phyloP scores from a whole-genome alignment of 1,140 invertebrate species.

The Drosophila tani region DNA sequence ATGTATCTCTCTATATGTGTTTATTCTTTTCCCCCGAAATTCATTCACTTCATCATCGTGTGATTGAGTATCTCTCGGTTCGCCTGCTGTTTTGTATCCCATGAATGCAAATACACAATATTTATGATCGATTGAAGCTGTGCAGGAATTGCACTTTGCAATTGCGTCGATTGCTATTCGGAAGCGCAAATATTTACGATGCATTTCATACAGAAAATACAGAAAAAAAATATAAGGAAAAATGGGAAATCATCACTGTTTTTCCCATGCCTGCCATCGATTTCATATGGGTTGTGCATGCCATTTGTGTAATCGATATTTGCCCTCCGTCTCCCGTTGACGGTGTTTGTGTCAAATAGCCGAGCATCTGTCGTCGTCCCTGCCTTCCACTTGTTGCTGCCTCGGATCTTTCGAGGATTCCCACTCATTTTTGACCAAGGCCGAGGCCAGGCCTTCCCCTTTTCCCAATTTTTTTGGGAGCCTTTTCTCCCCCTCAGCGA shows the following conservation, averaged over 20 bases:
- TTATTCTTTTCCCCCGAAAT: slow-evolving; percentile 10
- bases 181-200: slow-evolving; percentile 2
- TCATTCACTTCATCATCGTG: slow-evolving; percentile 11
- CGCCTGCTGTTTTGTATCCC: slow-evolving; percentile 35
- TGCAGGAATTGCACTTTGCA: slow-evolving; percentile 41
- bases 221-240: background rate
- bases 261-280: slow-evolving; percentile 3
- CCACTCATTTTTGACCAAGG: slow-evolving; percentile 36
- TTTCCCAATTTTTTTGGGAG: background rate
- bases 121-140: slow-evolving; percentile 44
- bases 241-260: slow-evolving; percentile 3
- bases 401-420: slow-evolving; percentile 10
- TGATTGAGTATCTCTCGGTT: slow-evolving; percentile 13
- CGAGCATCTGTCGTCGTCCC: slow-evolving; percentile 3
- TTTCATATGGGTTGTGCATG: slow-evolving; percentile 32
- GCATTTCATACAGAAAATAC: background rate
- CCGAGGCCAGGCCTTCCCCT: slow-evolving; percentile 30
- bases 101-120: slow-evolving; percentile 36
- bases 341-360: background rate
- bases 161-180: slow-evolving; percentile 14
- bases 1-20: background rate
- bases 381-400: slow-evolving; percentile 34
- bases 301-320: slow-evolving; percentile 49
- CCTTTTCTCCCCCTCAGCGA: slow-evolving; percentile 1
- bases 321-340: background rate